Evolutionary conservation across 92 coral and sea anemone genomes (phyloP).

Genomic region (Parazoanthus darwini): DNA sequence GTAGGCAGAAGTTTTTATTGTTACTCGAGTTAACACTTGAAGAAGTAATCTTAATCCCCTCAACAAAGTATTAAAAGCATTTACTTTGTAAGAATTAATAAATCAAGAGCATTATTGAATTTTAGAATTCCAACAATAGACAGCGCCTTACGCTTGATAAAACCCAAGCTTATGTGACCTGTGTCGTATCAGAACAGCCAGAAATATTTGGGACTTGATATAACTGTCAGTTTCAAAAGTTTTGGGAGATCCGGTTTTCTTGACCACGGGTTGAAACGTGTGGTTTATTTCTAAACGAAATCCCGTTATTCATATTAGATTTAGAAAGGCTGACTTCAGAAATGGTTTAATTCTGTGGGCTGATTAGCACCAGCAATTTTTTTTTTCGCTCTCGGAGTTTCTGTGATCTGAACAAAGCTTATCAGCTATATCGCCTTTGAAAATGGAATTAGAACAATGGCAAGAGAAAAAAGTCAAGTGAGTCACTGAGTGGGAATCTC

Average conservation of each 20-base stretch:
- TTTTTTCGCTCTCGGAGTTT: neutral
- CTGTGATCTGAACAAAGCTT: neutral
- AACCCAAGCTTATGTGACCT: neutral
- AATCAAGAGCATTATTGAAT: neutral
- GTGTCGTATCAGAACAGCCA: neutral
- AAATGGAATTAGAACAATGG: neutral
- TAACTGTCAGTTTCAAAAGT: neutral
- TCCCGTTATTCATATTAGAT: neutral
- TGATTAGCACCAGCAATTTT: neutral
- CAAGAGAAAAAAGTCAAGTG: no score
- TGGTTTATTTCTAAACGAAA: neutral
- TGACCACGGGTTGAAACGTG: neutral
- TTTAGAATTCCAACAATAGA: neutral
- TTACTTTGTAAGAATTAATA: neutral
- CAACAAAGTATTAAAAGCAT: slow-evolving; percentile 37
- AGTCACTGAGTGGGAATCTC: no score
- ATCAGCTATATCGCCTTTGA: neutral
- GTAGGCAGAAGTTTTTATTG: neutral
- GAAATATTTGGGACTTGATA: neutral
- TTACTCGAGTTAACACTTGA: slow-evolving; percentile 39
- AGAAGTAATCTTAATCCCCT: slow-evolving; percentile 33
- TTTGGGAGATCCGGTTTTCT: neutral
- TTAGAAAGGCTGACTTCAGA: neutral
- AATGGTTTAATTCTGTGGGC: neutral
- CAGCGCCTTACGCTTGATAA: neutral